A percentile compares a stretch with the other conserved stretches of the same genome.
phyloP scores from a whole-genome alignment of 2,113 vertebrate genomes.

The Emydocephalus ijimae region DNA sequence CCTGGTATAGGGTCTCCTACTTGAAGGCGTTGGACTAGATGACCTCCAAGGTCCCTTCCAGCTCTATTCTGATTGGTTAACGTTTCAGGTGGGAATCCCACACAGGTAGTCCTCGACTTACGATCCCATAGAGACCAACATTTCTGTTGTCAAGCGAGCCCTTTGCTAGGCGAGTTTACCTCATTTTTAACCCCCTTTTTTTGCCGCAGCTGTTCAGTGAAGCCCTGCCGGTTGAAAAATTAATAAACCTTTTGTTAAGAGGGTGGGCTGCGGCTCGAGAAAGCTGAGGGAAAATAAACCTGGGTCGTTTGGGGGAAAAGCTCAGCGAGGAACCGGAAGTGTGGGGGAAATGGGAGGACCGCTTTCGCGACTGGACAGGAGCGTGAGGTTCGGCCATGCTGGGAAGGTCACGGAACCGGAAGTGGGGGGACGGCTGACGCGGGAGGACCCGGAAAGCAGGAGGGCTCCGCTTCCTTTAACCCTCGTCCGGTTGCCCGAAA shows the following conservation, averaged over 20 bases:
- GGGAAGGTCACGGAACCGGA: background rate
- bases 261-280: background rate
- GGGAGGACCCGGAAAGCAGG: background rate
- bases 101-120: too few relatives aligned
- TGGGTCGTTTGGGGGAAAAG: too few relatives aligned
- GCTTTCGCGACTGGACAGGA: background rate
- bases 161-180: too few relatives aligned
- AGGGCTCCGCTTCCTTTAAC: background rate
- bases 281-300: background rate
- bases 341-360: background rate
- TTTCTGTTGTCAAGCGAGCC: too few relatives aligned
- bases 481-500: background rate
- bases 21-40: background rate
- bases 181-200: too few relatives aligned
- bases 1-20: background rate
- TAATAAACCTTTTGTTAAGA: too few relatives aligned
- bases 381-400: background rate
- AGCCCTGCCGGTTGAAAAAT: too few relatives aligned
- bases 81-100: too few relatives aligned
- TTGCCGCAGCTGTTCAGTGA: too few relatives aligned
- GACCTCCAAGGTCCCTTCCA: background rate
- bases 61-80: background rate
- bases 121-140: too few relatives aligned
- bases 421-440: background rate
- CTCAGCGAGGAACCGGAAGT: background rate